Base-by-base conservation (phyloP, 2,797 vertebrate genomes). In the Takifugu rubripes region DNA sequence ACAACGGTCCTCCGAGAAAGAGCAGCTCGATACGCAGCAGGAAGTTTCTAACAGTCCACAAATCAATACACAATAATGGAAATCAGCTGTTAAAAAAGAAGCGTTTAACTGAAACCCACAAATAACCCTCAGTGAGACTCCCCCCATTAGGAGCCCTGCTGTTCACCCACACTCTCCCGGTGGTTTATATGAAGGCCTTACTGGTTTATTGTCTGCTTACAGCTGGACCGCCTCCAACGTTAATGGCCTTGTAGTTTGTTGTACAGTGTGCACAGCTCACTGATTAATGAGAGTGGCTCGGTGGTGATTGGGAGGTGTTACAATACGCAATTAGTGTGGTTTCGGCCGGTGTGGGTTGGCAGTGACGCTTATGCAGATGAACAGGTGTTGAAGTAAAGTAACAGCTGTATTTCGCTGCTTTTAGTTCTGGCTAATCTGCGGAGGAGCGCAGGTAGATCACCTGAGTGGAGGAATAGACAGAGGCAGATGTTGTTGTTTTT, bases 181-280 rank as follows among this genome's bases (percentile, higher is more conserved):
- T 48, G 47, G 48, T 60, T 49, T 50, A 31, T 24, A 6, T 25
- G 64, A 50, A 49, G 61, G 63, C 66, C 40, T 49, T 56, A 56
- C 52, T 70, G 63, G 56, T 69, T 68, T 68, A 55, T 60, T 62
- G 67, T 17, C 17, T 51, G 52, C 61, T 68, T 61, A 45, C 61
- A 69, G 73, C 59, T 56, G 74, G 50, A 0, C 49, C 49, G 43
- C 64, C 50, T 56, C 54, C 63, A 61, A 16, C 54, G 71, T 52
- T 72, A 74, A 70, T 66, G 50, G 26, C 61, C 56, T 40, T n/a
- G 1, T 33, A 33, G 31, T 10, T 6, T 4, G 31, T 33, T 7
- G 54, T 57, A 66, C 51, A 55, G 29, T 36, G 48, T 47, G 17
- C 33, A 14, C 42, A 26, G 24, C 49, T 59, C 15, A 48, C 54